Evolutionary conservation across 2,797 vertebrate genomes (phyloP), one percentile per base, ranked within the genome.

Genomic region (Botia kubotai): DNA sequence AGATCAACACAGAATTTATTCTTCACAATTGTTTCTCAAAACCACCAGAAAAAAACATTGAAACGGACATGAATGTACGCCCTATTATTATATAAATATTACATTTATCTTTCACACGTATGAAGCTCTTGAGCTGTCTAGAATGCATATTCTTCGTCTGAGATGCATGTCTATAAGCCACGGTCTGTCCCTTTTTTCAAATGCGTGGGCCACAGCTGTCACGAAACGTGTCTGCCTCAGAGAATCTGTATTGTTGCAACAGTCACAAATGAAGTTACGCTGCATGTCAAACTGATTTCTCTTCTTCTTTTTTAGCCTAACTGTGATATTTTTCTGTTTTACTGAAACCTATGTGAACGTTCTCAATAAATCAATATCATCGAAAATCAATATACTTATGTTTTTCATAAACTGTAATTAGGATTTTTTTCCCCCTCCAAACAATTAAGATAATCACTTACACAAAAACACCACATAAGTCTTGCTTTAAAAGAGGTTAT

Each of bases 101-200:
- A 26, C 23, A 26, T 10, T 48, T 69, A 3, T 2, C 10, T 50
- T 29, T 17, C 8, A 19, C 6, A 4, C n/a, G 7, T 26, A 26
- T 21, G 4, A 23, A 26, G 21, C n/a, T 12, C 4, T 29, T 16
- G 14, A 63, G 17, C 36, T n/a, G 8, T 75, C 8, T 17, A 6
- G 36, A 53, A n/a, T 0, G 1, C 48, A 3, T 14, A 1, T n/a
- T 52, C 60, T 58, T n/a, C 29, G 14, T 46, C 52, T 8, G 5
- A 43, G 6, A 39, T 33, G 33, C 6, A 1, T 66, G 72, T 39
- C 63, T 62, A 39, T 39, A 29, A 80, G 74, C 73, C 65, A 23
- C 80, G 63, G 43, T 36, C 75, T 82, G 86, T 33, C 48, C 77
- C 70, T 50, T 70, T 80, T 84, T 72, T 74, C 16, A 76, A 16